Evolutionary conservation across 2,113 vertebrate genomes (phyloP).

Genomic region (Entomyzon cyanotis): DNA sequence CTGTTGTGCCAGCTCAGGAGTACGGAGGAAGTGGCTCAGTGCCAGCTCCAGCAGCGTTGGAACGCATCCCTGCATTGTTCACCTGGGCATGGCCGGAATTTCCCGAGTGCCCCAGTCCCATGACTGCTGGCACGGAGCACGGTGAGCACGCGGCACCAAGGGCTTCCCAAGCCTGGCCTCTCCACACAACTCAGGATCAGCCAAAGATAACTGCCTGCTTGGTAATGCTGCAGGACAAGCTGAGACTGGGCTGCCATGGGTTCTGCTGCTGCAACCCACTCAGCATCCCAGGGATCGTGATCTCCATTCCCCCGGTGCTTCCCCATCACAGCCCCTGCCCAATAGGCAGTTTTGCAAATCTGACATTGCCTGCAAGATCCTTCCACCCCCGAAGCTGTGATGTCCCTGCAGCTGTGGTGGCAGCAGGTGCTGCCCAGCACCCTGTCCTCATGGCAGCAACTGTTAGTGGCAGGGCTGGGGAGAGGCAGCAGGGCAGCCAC

Average conservation of each 20-base stretch:
- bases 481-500: not conserved
- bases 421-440: slow-evolving; percentile 52
- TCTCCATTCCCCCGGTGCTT: fast-evolving
- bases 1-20: not conserved
- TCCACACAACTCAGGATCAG: not conserved
- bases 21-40: not conserved
- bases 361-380: not conserved
- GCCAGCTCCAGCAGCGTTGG: not conserved
- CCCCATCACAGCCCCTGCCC: not conserved
- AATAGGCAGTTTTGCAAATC: not conserved
- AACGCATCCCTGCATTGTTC: not conserved
- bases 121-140: not conserved
- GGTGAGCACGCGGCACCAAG: not conserved
- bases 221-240: not conserved
- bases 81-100: not conserved
- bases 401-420: not conserved
- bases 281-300: not conserved
- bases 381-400: not conserved
- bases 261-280: fast-evolving
- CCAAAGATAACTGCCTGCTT: not conserved
- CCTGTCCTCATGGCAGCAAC: not conserved
- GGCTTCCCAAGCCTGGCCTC: slow-evolving; percentile 17
- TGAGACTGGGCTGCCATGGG: fast-evolving
- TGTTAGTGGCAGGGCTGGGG: not conserved
- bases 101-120: not conserved